phyloP scores from a whole-genome alignment of 2,888 invertebrate genomes.

The Andrena minutula region DNA sequence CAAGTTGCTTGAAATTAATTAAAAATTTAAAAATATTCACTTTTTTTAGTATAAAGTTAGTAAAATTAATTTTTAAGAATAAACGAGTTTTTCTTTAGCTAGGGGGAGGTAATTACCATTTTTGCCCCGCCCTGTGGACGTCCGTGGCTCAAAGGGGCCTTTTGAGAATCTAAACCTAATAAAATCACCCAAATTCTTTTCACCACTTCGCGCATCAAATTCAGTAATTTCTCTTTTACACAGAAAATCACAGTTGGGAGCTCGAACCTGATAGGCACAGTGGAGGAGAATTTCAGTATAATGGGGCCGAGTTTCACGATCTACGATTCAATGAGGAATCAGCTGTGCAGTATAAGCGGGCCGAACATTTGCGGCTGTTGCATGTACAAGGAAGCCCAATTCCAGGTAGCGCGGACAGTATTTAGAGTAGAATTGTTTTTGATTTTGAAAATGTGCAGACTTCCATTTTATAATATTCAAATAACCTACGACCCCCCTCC shows the following conservation, averaged over 20 bases:
- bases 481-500: too few species aligned
- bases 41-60: not conserved
- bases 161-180: too few species aligned
- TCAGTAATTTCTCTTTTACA: not conserved
- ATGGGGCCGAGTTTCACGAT: conserved; percentile 90
- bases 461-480: too few species aligned
- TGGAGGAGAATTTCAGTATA: conserved; percentile 90
- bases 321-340: conserved; percentile 88
- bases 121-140: too few species aligned
- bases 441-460: too few species aligned
- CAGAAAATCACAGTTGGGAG: conserved; percentile 78
- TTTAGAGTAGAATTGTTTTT: too few species aligned
- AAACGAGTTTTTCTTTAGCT: too few species aligned
- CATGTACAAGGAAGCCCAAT: conserved; percentile 88
- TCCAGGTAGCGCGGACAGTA: conserved; percentile 85
- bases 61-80: not conserved
- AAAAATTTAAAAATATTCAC: not conserved
- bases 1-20: too few species aligned
- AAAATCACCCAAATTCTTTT: not conserved
- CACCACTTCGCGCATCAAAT: not conserved
- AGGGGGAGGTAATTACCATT: too few species aligned
- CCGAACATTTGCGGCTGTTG: conserved; percentile 89
- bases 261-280: conserved; percentile 88
- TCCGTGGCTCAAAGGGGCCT: too few species aligned
- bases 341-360: conserved; percentile 90